Base-by-base conservation (phyloP, 2,888 invertebrate species). In the Microdon myrmicae region DNA sequence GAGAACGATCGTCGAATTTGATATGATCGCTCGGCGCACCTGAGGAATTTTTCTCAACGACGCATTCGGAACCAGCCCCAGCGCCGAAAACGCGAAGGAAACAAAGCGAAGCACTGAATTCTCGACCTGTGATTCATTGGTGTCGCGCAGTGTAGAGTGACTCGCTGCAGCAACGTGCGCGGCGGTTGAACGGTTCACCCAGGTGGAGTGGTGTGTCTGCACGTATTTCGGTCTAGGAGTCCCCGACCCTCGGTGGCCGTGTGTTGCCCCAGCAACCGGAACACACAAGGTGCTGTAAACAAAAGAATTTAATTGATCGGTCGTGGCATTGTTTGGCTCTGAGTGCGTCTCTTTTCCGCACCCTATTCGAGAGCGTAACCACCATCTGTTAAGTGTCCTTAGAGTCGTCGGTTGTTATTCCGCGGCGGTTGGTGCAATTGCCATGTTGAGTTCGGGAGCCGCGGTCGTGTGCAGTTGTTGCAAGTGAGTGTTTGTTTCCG, bases 271-370 rank as follows among this genome's bases (percentile, higher is more conserved):
- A 49, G 55, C 61, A 49, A 55, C 55, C 61, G 55, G 48, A 49
- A 61, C 35, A 44, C 61, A 61, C 55, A 55, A 55, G 55, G 61
- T 55, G 49, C 10, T 28, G 39, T 55, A 61, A 61, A 61, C 61
- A 61, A 61, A 61, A 55, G 55, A 61, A 61, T 61, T 61, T 61
- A 61, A 61, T 61, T 61, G 61, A 49, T 49, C 43, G 35, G 35
- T 29, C 34, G 28, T 43, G 49, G 22, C 23, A 45, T 49, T 49
- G 49, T 61, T 55, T 38, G 22, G 25, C 39, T 4, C 23, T 34
- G 35, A n/a, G n/a, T n/a, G n/a, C 38, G 25, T 61, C 45, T 49
- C 45, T 55, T 48, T 61, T 49, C 49, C 39, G 61, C 61, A 54
- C 55, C 61, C 61, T 28, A 51, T 31, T 45, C 20, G 39, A 26